Evolutionary conservation across 2,113 vertebrate species (phyloP), one percentile per base, ranked within the genome.

Genomic region (Cebidichthys violaceus): DNA sequence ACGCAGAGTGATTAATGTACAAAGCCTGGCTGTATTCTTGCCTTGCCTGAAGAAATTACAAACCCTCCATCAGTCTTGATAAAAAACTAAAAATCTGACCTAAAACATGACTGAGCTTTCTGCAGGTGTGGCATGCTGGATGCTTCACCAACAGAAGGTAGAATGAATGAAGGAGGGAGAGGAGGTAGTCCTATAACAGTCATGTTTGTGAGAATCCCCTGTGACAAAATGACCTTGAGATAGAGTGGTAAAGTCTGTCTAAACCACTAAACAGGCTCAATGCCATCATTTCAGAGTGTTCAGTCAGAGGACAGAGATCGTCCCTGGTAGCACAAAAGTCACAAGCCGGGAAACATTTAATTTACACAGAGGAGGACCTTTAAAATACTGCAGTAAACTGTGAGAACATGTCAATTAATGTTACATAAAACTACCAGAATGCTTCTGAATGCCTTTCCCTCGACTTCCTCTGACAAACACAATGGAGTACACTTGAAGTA

Each of bases 111-210:
- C 71, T 76, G 85, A 86, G 78, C 41, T 39, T 77, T 84, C 65
- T 83, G 83, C 68, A 70, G 80, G 37, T 59, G 62, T 82, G 86
- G 45, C 83, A 47, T 57, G 75, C 74, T 80, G 37, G 55, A 79
- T 27, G 73, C 74, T 55, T 71, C 43, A 55, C 68, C 27, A 14
- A 33, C 22, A 22, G 85, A 77, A 83, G 52, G 55, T 82, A 71
- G 79, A 75, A 83, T 81, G 80, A 68, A 70, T 79, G 80, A 65
- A 67, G 70, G 70, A 78, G 83, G 76, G 62, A 85, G 88, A 89
- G 91, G 90, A 91, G 86, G 89, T 89, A 90, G 90, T 92, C 90
- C 86, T 62, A 68, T 86, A 92, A 92, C 89, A 89, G 91, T 93
- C 88, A 68, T 85, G 79, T 83, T 75, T 81, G 59, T 50, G 69